Evolutionary conservation across 1,140 invertebrate species (phyloP), one percentile per base, ranked within the genome.

Genomic region (Aphidius gifuensis): DNA sequence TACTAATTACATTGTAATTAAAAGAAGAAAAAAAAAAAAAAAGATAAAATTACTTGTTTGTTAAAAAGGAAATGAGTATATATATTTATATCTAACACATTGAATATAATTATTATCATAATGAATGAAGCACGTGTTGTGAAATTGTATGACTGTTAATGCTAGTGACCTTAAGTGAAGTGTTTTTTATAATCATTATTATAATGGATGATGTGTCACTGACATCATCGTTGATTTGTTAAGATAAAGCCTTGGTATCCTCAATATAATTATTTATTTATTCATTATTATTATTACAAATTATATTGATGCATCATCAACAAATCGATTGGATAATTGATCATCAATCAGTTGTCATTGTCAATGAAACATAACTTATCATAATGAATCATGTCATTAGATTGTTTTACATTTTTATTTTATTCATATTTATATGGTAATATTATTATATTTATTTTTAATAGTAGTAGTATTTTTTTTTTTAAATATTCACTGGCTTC

Each of bases 101-200:
- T 58, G 47, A 38, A 23, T 50, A 23, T 48, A 11, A 61, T 61
- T 58, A 62, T 62, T 62, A 45, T 58, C 55, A 58, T 62, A 54
- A 32, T 62, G 23, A 62, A 62, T 62, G 61, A 58, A 62, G 55
- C 55, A 61, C 60, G 61, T 62, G 61, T 62, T 54, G 40, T 48
- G 61, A 46, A 62, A 62, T 58, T 62, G 55, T 43, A 62, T 62
- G 45, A 53, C 43, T 55, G 61, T 47, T 39, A 62, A 50, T 40
- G 38, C 54, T 62, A 42, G 55, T 46, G 44, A 57, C 54, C 61
- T 62, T 62, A 62, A 61, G 21, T 47, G 21, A 23, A 16, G 16
- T 16, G 16, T 16, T 16, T 16, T 16, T 16, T 16, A 16, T 16
- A 16, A n/a, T 11, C 43, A 32, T 3, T 56, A 32, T 32, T 3